Base-by-base conservation (phyloP, 2,888 invertebrate genomes). In the Hemicrepidius hirtus region DNA sequence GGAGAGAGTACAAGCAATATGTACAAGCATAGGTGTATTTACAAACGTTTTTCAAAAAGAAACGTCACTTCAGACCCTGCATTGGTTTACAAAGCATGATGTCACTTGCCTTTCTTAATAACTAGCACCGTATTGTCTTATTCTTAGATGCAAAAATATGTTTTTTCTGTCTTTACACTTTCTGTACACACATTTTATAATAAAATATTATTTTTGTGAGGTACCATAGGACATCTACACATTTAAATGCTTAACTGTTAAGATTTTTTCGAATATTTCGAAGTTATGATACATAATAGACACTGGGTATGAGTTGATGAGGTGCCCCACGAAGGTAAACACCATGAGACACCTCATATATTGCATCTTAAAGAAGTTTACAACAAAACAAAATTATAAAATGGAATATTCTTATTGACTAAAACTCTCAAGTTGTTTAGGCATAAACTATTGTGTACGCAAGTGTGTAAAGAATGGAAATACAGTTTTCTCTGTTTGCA, bases 111-210 rank as follows among this genome's bases (percentile, higher is more conserved):
- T 74, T 71, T 65, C 69, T 73, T 75, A 69, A 75, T 67, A 55
- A 62, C 75, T 76, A 76, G 75, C 75, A 75, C 75, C 77, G 64
- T 75, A 74, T 74, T 74, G 74, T 77, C 75, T 75, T 77, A 77
- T 71, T 74, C 64, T 72, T 73, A 77, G 71, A 71, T 73, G 73
- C 68, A 73, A 76, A 77, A 77, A 77, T 74, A 75, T 68, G 64
- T 74, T 73, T 63, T 69, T 70, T 70, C 73, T 74, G 70, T 71
- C 74, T 74, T 71, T 68, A 74, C 70, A 74, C 73, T 74, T 67
- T 66, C 67, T 74, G 68, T 71, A 70, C 68, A 70, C 68, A 71
- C 69, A 72, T 73, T 68, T 24, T 66, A 59, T 75, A 67, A 74
- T 74, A 77, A 77, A 77, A 77, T 77, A 77, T 73, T 77, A 63